Percentiles rank a stretch among this genome's conserved stretches.
phyloP scores from a whole-genome alignment of 2,113 vertebrate species.

The Oryzias melastigma region DNA sequence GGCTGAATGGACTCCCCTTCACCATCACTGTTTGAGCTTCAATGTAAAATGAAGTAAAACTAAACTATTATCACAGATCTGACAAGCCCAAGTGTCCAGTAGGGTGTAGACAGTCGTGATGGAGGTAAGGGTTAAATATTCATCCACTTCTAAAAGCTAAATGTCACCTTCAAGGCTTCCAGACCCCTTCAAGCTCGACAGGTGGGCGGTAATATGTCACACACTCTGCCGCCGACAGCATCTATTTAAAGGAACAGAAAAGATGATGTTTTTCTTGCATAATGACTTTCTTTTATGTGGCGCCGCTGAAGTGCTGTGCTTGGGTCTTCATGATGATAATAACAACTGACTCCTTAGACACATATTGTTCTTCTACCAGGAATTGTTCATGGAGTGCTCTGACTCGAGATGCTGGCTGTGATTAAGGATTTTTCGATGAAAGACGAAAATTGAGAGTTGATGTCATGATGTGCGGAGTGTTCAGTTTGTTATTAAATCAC shows the following conservation, averaged over 20 bases:
- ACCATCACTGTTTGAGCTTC: too few relatives aligned
- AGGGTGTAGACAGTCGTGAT: background rate
- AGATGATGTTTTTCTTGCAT: constrained; percentile 14
- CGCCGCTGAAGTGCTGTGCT: constrained; percentile 6
- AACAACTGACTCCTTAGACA: background rate
- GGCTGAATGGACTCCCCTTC: too few relatives aligned
- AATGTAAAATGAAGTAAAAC: too few relatives aligned
- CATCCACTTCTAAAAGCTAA: too few relatives aligned
- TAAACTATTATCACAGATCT: background rate
- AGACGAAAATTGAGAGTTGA: constrained; percentile 16
- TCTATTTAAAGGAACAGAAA: constrained; percentile 5
- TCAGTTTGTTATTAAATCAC: constrained; percentile 17
- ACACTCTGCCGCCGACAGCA: constrained; percentile 1
- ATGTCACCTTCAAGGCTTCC: too few relatives aligned
- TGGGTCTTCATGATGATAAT: background rate
- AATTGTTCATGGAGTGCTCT: constrained; percentile 8
- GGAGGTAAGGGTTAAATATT: too few relatives aligned
- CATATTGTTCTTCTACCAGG: constrained; percentile 17
- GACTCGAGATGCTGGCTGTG: constrained; percentile 2
- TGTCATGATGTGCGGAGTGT: constrained; percentile 6
- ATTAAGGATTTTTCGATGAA: constrained; percentile 9
- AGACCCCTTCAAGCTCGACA: background rate
- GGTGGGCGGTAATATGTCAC: constrained; percentile 14
- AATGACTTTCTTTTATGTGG: background rate
- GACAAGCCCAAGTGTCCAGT: constrained; percentile 22